A percentile compares a stretch with the other conserved stretches of the same genome.
Conservation (phyloP, 1,140 invertebrate genomes). For the Leptoteleia sp. region DNA sequence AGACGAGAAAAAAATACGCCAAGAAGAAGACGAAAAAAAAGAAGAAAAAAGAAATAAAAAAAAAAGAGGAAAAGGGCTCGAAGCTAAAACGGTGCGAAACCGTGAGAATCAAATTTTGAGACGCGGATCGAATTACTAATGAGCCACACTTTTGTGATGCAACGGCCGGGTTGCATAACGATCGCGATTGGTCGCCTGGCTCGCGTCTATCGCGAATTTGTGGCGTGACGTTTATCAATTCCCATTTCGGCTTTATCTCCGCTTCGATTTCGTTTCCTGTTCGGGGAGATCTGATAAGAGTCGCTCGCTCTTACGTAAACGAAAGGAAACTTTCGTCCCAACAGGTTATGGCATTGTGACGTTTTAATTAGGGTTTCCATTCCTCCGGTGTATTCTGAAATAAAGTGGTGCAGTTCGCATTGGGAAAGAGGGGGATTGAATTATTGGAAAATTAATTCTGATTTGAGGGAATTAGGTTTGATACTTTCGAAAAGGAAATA, state of each 20-base stretch:
- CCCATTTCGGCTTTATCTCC: constrained; percentile 23
- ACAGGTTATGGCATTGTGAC: constrained; percentile 28
- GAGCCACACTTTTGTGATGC: constrained; percentile 47
- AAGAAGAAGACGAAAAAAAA: no score
- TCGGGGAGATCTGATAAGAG: constrained; percentile 41
- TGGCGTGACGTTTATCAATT: constrained; percentile 52
- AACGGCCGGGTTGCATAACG: constrained; percentile 46
- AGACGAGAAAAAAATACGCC: constrained; percentile 42
- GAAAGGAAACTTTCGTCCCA: constrained; percentile 14
- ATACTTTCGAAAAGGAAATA: no score
- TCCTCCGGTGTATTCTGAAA: no score
- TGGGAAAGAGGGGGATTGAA: no score
- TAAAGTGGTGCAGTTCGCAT: no score
- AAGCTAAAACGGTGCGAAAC: constrained; percentile 56
- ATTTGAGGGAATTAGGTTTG: no score
- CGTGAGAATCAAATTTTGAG: constrained; percentile 67
- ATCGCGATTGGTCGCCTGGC: constrained; percentile 40
- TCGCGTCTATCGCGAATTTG: constrained; percentile 54
- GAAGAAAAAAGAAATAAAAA: no score
- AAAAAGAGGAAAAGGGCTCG: constrained; percentile 41
- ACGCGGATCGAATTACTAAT: constrained; percentile 55
- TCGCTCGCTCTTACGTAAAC: constrained; percentile 25
- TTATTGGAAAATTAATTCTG: no score
- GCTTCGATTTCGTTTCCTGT: constrained; percentile 49
- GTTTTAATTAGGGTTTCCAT: constrained; percentile 31